Evolutionary conservation across 2,797 vertebrate genomes (phyloP).

Genomic region (Corythornis leucogaster): DNA sequence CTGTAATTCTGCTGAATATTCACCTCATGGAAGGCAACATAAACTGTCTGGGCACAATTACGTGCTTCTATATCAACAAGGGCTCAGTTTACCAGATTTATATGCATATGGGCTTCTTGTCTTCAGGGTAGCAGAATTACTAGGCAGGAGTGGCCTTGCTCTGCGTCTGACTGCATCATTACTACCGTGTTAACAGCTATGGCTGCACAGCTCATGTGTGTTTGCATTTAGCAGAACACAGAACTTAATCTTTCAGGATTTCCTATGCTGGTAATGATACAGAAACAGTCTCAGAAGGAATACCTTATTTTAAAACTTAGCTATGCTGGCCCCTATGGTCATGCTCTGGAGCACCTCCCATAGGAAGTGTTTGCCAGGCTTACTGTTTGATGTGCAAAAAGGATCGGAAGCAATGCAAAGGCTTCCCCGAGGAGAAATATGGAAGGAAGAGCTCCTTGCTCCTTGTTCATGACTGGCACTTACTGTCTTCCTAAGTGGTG

Average conservation of each 20-base stretch:
- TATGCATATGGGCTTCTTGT: neutral
- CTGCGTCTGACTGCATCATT: neutral
- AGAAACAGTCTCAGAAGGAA: neutral
- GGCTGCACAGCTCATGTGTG: neutral
- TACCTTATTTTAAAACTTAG: neutral
- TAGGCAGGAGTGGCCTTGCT: neutral
- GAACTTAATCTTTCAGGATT: slow-evolving; percentile 23
- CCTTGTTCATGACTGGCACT: neutral
- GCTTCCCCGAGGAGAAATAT: fast-evolving
- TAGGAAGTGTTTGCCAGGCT: neutral
- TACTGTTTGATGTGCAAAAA: neutral
- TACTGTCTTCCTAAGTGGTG: neutral
- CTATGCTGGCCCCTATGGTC: neutral
- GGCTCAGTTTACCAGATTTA: slow-evolving; percentile 56
- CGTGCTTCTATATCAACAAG: slow-evolving; percentile 60
- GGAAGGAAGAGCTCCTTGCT: neutral
- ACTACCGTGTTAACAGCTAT: neutral
- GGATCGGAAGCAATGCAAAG: neutral
- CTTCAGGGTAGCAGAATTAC: neutral
- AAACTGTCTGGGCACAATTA: slow-evolving; percentile 5
- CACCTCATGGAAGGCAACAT: slow-evolving; percentile 58
- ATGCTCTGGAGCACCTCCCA: neutral
- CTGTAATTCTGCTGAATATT: neutral
- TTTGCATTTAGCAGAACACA: slow-evolving; percentile 9
- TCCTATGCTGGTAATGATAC: neutral